A percentile compares a stretch with the other conserved stretches of the same genome.
Evolutionary conservation across 2,113 vertebrate species (phyloP).

Genomic region (Oophaga pumilio): DNA sequence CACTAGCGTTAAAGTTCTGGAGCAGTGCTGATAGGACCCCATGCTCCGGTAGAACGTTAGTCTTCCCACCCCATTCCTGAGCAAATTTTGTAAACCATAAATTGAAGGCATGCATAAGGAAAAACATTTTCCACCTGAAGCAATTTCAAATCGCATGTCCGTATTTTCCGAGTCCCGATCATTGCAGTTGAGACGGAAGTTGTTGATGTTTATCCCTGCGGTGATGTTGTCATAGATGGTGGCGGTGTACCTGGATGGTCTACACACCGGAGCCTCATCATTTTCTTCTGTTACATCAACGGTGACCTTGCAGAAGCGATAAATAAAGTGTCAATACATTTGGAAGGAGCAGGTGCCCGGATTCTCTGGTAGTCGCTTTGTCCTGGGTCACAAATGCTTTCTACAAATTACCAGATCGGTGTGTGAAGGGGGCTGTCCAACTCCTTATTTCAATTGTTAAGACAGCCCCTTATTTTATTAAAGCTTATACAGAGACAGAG

Average conservation of each 20-base stretch:
- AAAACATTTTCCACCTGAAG: conserved; percentile 31
- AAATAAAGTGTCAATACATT: neutral
- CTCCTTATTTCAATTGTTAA: too few relatives aligned
- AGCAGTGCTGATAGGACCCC: too few relatives aligned
- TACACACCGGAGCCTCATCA: conserved; percentile 63
- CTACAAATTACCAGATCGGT: too few relatives aligned
- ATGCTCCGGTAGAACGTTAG: too few relatives aligned
- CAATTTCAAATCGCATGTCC: conserved; percentile 61
- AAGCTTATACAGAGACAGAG: too few relatives aligned
- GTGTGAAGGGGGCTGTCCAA: too few relatives aligned
- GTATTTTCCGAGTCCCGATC: conserved; percentile 60
- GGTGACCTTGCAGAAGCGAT: conserved; percentile 63
- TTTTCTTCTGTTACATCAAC: conserved; percentile 63
- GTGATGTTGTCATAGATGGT: conserved; percentile 54
- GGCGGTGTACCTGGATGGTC: conserved; percentile 59
- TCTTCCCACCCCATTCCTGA: too few relatives aligned
- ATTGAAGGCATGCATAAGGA: neutral
- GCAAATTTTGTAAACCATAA: too few relatives aligned
- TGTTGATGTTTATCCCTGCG: conserved; percentile 62
- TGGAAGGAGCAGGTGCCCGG: neutral
- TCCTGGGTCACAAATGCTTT: too few relatives aligned
- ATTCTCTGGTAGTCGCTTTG: too few relatives aligned
- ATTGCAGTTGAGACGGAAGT: conserved; percentile 61
- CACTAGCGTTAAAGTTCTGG: too few relatives aligned
- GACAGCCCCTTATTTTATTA: too few relatives aligned